Evolutionary conservation across 1,140 invertebrate genomes (phyloP).

Genomic region (Trichomalopsis sarcophagae): DNA sequence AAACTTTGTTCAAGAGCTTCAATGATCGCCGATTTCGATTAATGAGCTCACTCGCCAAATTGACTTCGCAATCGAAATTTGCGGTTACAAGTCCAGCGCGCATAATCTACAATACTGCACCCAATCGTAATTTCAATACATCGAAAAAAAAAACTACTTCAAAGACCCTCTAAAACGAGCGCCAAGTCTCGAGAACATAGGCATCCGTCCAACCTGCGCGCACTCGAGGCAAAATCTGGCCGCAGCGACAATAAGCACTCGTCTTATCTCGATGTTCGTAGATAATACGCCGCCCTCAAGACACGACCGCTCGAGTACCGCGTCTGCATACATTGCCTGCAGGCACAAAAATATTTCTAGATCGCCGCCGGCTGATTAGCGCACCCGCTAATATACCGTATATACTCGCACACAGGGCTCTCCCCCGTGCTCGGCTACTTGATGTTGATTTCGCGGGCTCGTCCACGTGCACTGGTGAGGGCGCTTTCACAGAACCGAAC

Average conservation of each 20-base stretch:
- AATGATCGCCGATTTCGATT: no score
- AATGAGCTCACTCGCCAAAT: no score
- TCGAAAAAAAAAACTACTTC: background rate
- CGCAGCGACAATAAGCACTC: no score
- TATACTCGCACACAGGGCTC: background rate
- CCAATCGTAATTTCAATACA: background rate
- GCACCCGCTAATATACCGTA: background rate
- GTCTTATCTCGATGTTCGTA: background rate
- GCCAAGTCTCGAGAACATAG: no score
- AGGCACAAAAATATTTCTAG: background rate
- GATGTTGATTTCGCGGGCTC: slow-evolving; percentile 21
- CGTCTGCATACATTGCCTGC: no score
- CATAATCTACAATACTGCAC: no score
- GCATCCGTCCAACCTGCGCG: background rate
- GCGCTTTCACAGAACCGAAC: background rate
- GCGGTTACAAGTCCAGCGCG: no score
- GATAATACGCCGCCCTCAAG: background rate
- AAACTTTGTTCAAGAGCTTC: no score
- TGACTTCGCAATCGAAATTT: no score
- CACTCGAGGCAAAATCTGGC: background rate
- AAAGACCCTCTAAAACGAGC: no score
- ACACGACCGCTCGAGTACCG: background rate
- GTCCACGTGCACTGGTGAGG: slow-evolving; percentile 21
- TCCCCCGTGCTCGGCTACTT: slow-evolving; percentile 26
- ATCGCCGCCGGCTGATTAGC: background rate